phyloP scores from a whole-genome alignment of 2,797 vertebrate genomes.

The Sparus aurata region DNA sequence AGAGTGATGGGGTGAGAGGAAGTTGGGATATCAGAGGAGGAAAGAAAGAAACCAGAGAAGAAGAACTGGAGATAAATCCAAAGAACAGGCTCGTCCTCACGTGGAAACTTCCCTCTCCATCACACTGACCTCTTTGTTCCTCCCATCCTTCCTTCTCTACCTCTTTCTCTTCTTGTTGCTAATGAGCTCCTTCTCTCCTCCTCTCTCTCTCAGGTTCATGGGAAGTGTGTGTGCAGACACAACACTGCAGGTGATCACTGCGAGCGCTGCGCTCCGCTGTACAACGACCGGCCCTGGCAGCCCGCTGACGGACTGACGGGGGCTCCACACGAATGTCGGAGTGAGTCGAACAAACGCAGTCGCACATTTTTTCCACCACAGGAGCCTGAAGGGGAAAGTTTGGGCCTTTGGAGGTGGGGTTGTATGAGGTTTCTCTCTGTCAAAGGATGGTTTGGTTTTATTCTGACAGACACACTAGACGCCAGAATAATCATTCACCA shows the following conservation, averaged over 20 bases:
- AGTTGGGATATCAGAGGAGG: conserved; percentile 12
- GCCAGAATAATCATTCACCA: too few relatives aligned
- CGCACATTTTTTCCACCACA: conserved; percentile 13
- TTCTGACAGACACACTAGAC: too few relatives aligned
- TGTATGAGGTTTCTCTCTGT: too few relatives aligned
- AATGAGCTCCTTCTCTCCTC: conserved; percentile 46
- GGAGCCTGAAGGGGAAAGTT: neutral
- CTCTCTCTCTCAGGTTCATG: conserved; percentile 89
- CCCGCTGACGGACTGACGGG: conserved; percentile 93
- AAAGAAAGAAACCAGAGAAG: neutral
- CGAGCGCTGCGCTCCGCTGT: conserved; percentile 90
- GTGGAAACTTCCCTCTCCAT: conserved; percentile 51
- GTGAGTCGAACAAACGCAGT: conserved; percentile 83
- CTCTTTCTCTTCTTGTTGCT: conserved; percentile 30
- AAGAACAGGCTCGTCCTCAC: conserved; percentile 32
- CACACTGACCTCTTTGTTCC: conserved; percentile 68
- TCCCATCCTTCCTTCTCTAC: conserved; percentile 35
- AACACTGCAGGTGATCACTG: conserved; percentile 95
- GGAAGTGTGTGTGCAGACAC: conserved; percentile 96
- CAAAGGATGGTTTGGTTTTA: too few relatives aligned
- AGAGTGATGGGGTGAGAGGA: conserved; percentile 20
- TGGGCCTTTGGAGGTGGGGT: too few relatives aligned
- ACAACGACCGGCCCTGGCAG: conserved; percentile 96
- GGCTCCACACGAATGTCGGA: conserved; percentile 91
- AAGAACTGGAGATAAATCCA: neutral